Base-by-base conservation (phyloP, 2,113 vertebrate genomes). In the Cnemophilus loriae region DNA sequence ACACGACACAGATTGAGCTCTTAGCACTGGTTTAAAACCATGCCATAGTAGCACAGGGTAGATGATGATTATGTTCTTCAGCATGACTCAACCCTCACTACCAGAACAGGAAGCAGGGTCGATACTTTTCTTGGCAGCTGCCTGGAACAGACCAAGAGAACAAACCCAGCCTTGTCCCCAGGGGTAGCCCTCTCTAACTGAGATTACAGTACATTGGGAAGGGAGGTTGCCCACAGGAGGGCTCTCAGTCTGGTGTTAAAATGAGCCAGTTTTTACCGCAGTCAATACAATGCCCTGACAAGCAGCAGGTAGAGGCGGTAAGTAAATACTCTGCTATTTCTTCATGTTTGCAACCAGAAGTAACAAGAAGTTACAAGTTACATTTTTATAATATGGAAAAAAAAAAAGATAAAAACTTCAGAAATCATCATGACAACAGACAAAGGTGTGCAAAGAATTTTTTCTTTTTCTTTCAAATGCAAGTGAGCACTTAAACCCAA, bases 221-320 rank as follows among this genome's bases (percentile, higher is more conserved):
- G 42, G 57, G 1, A 3, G 10, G 4, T 5, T 55, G 42, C 55
- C 76, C n/a, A 33, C 10, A 0, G 4, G 1, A 35, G n/a, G 26
- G 20, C 30, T 74, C 18, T 75, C 59, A 46, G 35, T 37, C 74
- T 76, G 47, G 9, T 27, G 11, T 35, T 47, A 44, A 11, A 20
- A 3, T 4, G 19, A 87, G 33, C 8, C 23, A 4, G 3, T 44
- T 60, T 76, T 75, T 16, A 70, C 63, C 7, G 2, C 12, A 15
- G 55, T 22, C 42, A 57, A 13, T n/a, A 11, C 56, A 47, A 21
- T 13, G 41, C 13, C 53, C 53, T 65, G 12, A 63, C 23, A 35
- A 70, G 37, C 56, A 67, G 46, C 57, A 84, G 21, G 8, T 56
- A 52, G 26, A 68, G 20, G 49, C 10, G 55, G 28, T 7, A 35